phyloP scores from a whole-genome alignment of 1,140 invertebrate species.

The Sinella curviseta region DNA sequence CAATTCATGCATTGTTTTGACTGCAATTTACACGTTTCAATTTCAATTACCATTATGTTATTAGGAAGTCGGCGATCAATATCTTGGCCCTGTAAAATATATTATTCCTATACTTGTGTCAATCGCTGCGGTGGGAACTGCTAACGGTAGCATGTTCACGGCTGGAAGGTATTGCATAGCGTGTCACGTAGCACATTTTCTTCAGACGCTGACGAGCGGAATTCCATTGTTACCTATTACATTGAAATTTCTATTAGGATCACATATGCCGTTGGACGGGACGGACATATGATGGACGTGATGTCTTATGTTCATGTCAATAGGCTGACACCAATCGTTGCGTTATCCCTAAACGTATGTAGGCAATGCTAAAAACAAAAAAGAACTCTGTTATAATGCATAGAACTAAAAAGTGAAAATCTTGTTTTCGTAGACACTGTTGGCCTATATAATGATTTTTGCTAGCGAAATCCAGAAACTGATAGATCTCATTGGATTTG shows the following conservation, averaged over 20 bases:
- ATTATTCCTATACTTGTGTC: constrained; percentile 72
- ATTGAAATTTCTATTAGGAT: constrained; percentile 62
- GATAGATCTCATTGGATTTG: constrained; percentile 86
- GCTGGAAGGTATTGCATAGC: constrained; percentile 48
- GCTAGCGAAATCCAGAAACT: constrained; percentile 74
- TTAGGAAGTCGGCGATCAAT: constrained; percentile 64
- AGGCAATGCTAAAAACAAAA: neutral
- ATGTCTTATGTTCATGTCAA: constrained; percentile 82
- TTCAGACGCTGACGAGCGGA: neutral
- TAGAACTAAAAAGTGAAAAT: too few species aligned
- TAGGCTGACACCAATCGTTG: constrained; percentile 76
- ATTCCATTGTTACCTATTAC: neutral
- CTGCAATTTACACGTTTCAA: neutral
- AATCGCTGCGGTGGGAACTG: constrained; percentile 73
- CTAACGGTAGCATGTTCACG: constrained; percentile 60
- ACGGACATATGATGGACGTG: constrained; percentile 80
- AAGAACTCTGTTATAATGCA: neutral
- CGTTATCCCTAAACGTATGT: constrained; percentile 78
- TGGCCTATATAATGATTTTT: constrained; percentile 72
- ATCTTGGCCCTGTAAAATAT: constrained; percentile 63
- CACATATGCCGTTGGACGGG: constrained; percentile 83
- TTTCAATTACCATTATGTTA: neutral
- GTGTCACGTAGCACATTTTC: neutral
- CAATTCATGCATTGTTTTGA: constrained; percentile 47
- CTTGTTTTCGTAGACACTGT: constrained; percentile 61